Conservation (phyloP, 37 sponge, comb jelly and placozoan genomes). For the Spongilla lacustris region DNA sequence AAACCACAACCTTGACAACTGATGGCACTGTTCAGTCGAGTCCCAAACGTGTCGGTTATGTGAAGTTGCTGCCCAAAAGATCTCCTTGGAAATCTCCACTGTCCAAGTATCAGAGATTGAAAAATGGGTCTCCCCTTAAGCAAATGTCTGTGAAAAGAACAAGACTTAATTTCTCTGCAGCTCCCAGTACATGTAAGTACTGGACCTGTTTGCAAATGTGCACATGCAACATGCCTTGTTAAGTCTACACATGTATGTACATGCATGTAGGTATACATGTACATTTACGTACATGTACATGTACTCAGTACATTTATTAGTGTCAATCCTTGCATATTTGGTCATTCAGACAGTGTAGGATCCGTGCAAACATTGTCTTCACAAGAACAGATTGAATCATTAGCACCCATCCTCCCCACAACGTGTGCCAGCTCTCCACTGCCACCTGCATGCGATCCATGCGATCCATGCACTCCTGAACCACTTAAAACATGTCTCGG, state of each 20-base stretch:
- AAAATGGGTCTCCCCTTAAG: slow-evolving; percentile 20
- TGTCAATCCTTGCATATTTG: too few relatives aligned
- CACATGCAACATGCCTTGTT: too few relatives aligned
- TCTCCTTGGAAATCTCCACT: slow-evolving; percentile 40
- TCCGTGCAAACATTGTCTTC: background rate
- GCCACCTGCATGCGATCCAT: too few relatives aligned
- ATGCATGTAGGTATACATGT: too few relatives aligned
- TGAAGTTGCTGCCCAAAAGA: slow-evolving; percentile 3
- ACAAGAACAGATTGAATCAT: background rate
- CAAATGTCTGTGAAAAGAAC: background rate
- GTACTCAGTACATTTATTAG: background rate
- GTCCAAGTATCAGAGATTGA: slow-evolving; percentile 30
- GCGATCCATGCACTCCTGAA: background rate
- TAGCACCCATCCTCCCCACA: background rate
- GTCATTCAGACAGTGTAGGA: background rate
- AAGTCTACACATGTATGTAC: too few relatives aligned
- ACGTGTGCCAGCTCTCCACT: background rate
- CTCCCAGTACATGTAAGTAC: background rate
- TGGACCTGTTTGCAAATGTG: too few relatives aligned
- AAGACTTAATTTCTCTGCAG: background rate
- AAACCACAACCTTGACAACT: background rate
- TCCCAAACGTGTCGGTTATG: slow-evolving; percentile 19
- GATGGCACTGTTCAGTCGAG: background rate
- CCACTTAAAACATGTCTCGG: background rate
- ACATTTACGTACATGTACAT: background rate